Evolutionary conservation across 2,113 vertebrate genomes (phyloP), one percentile per base, ranked within the genome.

Genomic region (Macquaria ambigua): DNA sequence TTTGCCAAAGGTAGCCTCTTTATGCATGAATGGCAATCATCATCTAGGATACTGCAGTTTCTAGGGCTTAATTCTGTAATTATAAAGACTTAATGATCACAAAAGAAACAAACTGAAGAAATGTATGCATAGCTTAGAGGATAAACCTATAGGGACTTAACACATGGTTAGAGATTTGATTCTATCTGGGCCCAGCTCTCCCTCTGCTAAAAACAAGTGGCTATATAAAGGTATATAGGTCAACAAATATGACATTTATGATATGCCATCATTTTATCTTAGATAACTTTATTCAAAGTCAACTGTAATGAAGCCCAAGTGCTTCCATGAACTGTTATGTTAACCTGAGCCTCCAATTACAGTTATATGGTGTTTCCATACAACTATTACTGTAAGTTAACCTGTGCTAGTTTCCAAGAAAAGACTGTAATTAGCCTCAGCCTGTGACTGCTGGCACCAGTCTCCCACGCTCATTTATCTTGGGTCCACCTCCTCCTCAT

Each of bases 341-440:
- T 81, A 83, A 84, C 87, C 91, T 39, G 21, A 71, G 68, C 87
- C 63, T 81, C 74, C 79, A 81, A 85, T 90, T 93, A 84, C 84
- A 87, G 52, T 83, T 85, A 2, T 72, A 12, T 48, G 53, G 25
- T 77, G 62, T 77, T 67, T 76, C 41, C 50, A 69, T 62, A 80
- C 43, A 84, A 68, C 70, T 69, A 39, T 85, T 81, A 86, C 83
- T 83, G 86, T 85, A 91, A 90, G 80, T 77, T 53, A 93, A 92
- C 86, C 87, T 88, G 77, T 74, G 78, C 85, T 86, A 81, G 84
- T 90, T 91, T 92, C 91, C 83, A 89, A 83, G 93, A 92, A 92
- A 93, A 92, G 81, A 74, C 76, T 84, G 67, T 92, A 95, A 95
- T 94, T 92, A 93, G 83, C 87, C 79, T 92, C 73, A 89, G 85